Conservation (phyloP, 1,140 invertebrate genomes). For the Drosophila ogumai region DNA sequence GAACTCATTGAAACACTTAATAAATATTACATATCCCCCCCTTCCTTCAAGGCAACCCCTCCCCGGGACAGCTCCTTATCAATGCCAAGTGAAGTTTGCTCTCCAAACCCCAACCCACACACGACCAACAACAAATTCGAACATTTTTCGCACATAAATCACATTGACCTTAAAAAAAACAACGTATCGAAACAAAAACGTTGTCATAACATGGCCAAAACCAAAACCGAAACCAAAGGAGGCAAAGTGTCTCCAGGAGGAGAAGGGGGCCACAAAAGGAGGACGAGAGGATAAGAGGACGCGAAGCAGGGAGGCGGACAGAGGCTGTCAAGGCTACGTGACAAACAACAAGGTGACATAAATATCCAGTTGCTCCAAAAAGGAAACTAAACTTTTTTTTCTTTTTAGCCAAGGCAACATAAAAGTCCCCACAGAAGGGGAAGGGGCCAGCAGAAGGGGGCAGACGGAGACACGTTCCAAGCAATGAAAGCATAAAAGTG, state of each 20-base stretch:
- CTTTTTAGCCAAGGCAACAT: constrained; percentile 51
- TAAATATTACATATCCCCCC: constrained; percentile 10
- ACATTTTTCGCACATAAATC: constrained; percentile 74
- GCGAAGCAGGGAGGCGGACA: constrained; percentile 3
- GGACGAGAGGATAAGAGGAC: neutral
- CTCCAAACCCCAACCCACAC: constrained; percentile 30
- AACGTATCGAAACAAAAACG: constrained; percentile 30
- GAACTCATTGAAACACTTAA: constrained; percentile 33
- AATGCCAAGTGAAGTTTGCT: constrained; percentile 54
- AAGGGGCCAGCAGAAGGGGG: constrained; percentile 9
- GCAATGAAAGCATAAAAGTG: constrained; percentile 45
- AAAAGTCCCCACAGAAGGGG: constrained; percentile 6
- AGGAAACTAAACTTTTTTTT: constrained; percentile 64
- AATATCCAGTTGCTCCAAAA: constrained; percentile 76
- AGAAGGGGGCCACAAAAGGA: neutral
- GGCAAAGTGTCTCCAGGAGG: constrained; percentile 10
- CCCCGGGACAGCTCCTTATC: constrained; percentile 21
- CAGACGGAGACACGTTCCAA: constrained; percentile 27
- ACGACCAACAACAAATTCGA: constrained; percentile 26
- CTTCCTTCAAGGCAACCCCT: neutral
- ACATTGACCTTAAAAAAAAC: constrained; percentile 80
- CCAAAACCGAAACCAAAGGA: constrained; percentile 24
- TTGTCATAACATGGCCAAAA: constrained; percentile 66
- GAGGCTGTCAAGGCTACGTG: constrained; percentile 58
- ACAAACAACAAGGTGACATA: constrained; percentile 77